Conservation (phyloP, 2,113 vertebrate species). For the Lophochroa leadbeateri region DNA sequence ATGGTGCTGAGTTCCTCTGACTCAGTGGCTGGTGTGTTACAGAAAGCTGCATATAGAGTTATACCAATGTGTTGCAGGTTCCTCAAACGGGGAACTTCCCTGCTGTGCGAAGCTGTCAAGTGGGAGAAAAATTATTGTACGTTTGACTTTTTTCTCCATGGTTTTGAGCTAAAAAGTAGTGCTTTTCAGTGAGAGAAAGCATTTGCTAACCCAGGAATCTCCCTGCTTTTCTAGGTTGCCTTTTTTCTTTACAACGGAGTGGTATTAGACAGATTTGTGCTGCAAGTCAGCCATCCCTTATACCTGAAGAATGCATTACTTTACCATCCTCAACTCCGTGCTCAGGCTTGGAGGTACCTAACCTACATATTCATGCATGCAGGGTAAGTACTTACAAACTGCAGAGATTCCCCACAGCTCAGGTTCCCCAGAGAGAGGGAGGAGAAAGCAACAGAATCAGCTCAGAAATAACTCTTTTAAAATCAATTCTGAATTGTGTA, state of each 20-base stretch:
- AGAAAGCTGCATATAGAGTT: background rate
- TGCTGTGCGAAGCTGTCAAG: background rate
- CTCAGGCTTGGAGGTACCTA: constrained; percentile 93
- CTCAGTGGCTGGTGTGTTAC: background rate
- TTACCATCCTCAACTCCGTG: constrained; percentile 92
- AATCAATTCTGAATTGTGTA: background rate
- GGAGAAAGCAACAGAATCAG: background rate
- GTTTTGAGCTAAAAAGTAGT: background rate
- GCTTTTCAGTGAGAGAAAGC: background rate
- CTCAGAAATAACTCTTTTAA: background rate
- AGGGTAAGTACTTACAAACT: constrained; percentile 82
- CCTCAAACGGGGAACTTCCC: background rate
- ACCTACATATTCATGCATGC: constrained; percentile 98
- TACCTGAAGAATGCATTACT: constrained; percentile 91
- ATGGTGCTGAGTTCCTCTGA: background rate
- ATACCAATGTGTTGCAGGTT: background rate
- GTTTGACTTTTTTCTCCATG: background rate
- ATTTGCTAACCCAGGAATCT: constrained; percentile 19
- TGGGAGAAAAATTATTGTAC: background rate
- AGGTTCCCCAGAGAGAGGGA: background rate
- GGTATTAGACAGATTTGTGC: constrained; percentile 88
- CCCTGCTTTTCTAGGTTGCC: constrained; percentile 78
- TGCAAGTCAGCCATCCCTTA: constrained; percentile 91
- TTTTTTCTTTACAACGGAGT: constrained; percentile 94
- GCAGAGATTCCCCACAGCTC: background rate